Percentiles rank a stretch among this genome's conserved stretches.
phyloP scores from a whole-genome alignment of 2,113 vertebrate genomes.

The Larimichthys polyactis region DNA sequence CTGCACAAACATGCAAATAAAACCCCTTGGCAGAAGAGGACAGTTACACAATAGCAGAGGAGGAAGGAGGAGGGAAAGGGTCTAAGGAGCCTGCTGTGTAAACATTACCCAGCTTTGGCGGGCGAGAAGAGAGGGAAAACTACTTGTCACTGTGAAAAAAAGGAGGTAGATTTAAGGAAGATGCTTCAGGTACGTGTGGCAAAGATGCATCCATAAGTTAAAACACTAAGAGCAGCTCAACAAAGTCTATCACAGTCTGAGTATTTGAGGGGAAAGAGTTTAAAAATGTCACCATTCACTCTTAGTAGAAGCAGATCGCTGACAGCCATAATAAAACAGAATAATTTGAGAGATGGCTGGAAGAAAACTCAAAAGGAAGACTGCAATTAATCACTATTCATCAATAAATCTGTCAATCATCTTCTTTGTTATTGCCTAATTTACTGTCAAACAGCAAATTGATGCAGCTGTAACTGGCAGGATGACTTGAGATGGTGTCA shows the following conservation, averaged over 20 bases:
- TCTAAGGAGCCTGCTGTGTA: constrained; percentile 63
- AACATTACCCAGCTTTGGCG: constrained; percentile 75
- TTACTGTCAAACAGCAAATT: no score
- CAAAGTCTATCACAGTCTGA: not conserved
- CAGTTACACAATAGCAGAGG: constrained; percentile 56
- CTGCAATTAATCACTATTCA: not conserved
- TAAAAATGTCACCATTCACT: not conserved
- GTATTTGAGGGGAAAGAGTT: not conserved
- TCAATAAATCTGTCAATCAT: not conserved
- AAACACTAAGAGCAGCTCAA: not conserved
- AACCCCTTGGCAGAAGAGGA: constrained; percentile 36
- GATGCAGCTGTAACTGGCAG: not conserved
- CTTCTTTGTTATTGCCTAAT: not conserved
- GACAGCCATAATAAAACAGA: no score
- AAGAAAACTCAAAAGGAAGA: not conserved
- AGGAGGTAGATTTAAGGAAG: not conserved
- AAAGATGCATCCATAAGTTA: not conserved
- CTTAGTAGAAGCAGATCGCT: not conserved
- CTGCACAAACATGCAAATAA: constrained; percentile 61
- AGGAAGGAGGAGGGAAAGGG: constrained; percentile 40
- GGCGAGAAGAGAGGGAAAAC: constrained; percentile 71
- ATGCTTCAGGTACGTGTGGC: constrained; percentile 5
- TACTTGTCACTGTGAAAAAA: constrained; percentile 25
- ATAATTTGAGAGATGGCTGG: no score
- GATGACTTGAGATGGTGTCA: not conserved